These are phyloP conservation scores for Papilio machaon DNA, from an alignment of 1,140 invertebrate genomes.

Conservation along the genomic window DNA sequence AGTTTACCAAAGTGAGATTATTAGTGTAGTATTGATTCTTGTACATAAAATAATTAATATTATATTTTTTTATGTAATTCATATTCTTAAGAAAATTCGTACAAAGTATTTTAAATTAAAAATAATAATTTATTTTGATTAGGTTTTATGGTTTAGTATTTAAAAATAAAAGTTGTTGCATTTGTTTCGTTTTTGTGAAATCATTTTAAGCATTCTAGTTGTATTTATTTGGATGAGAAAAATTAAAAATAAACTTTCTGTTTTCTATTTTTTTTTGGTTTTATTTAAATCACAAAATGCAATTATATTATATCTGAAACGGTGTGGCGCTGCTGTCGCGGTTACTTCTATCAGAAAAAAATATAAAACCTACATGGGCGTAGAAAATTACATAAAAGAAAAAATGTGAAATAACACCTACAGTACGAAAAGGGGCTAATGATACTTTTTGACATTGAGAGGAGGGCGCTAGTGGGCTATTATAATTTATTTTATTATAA, in stretches of 20 bases:
- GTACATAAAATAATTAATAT: slow-evolving; percentile 54
- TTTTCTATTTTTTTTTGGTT: slow-evolving; percentile 63
- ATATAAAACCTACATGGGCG: too few relatives aligned
- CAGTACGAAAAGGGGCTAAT: too few relatives aligned
- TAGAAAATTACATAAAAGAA: too few relatives aligned
- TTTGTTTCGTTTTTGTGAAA: slow-evolving; percentile 77
- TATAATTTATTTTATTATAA: too few relatives aligned
- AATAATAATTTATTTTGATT: slow-evolving; percentile 72
- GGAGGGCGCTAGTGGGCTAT: too few relatives aligned
- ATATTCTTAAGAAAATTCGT: slow-evolving; percentile 62
- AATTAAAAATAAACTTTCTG: slow-evolving; percentile 72
- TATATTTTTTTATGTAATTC: slow-evolving; percentile 40
- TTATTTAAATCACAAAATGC: slow-evolving; percentile 40
- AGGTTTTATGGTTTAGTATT: slow-evolving; percentile 51
- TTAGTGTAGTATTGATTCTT: slow-evolving; percentile 62
- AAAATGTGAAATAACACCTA: too few relatives aligned
- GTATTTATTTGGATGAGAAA: slow-evolving; percentile 75
- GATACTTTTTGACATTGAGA: too few relatives aligned
- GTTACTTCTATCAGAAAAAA: too few relatives aligned
- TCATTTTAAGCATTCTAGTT: slow-evolving; percentile 67
- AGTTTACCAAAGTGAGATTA: slow-evolving; percentile 84
- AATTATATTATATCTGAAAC: not conserved
- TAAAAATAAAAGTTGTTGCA: slow-evolving; percentile 69
- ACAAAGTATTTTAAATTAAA: slow-evolving; percentile 77
- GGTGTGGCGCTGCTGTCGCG: too few relatives aligned